A percentile compares a stretch with the other conserved stretches of the same genome.
phyloP scores from a whole-genome alignment of 2,113 vertebrate genomes.

The Heteronetta atricapilla region DNA sequence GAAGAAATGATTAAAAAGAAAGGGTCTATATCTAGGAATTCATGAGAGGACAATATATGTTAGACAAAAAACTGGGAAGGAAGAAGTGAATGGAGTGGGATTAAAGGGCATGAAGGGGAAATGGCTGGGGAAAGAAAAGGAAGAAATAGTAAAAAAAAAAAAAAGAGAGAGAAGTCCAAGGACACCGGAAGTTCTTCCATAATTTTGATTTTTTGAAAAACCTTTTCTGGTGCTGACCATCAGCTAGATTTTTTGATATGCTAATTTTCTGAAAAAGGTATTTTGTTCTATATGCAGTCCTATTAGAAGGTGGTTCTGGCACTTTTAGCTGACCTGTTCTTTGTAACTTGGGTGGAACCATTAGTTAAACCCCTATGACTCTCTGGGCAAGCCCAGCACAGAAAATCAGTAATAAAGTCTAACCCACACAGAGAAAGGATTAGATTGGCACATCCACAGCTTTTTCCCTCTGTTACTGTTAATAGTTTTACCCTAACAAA shows the following conservation, averaged over 20 bases:
- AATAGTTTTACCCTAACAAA: neutral
- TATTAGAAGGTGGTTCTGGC: neutral
- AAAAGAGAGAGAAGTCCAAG: neutral
- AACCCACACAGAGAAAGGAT: neutral
- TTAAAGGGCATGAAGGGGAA: neutral
- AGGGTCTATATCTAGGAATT: neutral
- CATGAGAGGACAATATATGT: neutral
- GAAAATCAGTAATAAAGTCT: neutral
- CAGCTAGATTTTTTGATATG: neutral
- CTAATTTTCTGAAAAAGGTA: neutral
- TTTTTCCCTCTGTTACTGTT: neutral
- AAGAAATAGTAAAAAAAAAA: neutral
- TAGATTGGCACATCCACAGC: neutral
- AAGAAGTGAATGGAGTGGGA: neutral
- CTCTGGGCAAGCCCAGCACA: neutral
- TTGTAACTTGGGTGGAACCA: neutral
- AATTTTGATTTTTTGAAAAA: neutral
- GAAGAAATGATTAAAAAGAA: neutral
- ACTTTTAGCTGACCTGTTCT: neutral
- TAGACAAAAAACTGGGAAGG: neutral
- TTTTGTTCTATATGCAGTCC: neutral
- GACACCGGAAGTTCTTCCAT: neutral
- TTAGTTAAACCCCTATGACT: neutral
- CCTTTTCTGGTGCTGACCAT: neutral
- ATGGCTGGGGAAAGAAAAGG: neutral